phyloP scores from a whole-genome alignment of 2,113 vertebrate species.

The Seriola rivoliana region DNA sequence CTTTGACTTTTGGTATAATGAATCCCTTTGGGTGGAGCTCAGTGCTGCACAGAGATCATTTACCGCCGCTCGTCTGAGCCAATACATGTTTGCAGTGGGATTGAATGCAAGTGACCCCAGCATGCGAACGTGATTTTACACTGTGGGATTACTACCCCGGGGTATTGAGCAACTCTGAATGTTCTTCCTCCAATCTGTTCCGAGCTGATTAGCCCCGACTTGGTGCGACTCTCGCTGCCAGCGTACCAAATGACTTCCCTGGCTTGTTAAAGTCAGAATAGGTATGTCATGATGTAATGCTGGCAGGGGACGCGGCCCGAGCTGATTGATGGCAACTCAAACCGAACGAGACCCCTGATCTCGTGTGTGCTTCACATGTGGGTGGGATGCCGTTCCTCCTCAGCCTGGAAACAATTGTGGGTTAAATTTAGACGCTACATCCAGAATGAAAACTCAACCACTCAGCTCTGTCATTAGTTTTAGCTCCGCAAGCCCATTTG shows the following conservation, averaged over 20 bases:
- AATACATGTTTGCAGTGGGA: constrained; percentile 43
- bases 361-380: constrained; percentile 64
- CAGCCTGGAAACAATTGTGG: constrained; percentile 77
- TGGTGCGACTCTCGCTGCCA: constrained; percentile 50
- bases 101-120: constrained; percentile 46
- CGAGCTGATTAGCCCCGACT: constrained; percentile 61
- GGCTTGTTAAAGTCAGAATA: constrained; percentile 63
- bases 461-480: constrained; percentile 67
- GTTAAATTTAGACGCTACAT: constrained; percentile 69
- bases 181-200: constrained; percentile 63
- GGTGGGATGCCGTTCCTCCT: constrained; percentile 59
- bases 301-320: constrained; percentile 58
- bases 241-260: constrained; percentile 50
- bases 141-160: constrained; percentile 38
- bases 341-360: constrained; percentile 58
- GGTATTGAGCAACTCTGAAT: constrained; percentile 55
- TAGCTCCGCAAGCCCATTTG: constrained; percentile 48
- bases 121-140: constrained; percentile 64
- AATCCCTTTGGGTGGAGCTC: constrained; percentile 35
- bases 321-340: constrained; percentile 70
- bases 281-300: constrained; percentile 75
- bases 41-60: constrained; percentile 18
- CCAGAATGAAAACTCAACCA: constrained; percentile 57
- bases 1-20: constrained; percentile 11
- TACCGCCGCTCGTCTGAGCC: constrained; percentile 29